These are phyloP conservation scores for Steinernema carpocapsae DNA, from an alignment of 2,888 invertebrate genomes.

Conservation along the genomic window DNA sequence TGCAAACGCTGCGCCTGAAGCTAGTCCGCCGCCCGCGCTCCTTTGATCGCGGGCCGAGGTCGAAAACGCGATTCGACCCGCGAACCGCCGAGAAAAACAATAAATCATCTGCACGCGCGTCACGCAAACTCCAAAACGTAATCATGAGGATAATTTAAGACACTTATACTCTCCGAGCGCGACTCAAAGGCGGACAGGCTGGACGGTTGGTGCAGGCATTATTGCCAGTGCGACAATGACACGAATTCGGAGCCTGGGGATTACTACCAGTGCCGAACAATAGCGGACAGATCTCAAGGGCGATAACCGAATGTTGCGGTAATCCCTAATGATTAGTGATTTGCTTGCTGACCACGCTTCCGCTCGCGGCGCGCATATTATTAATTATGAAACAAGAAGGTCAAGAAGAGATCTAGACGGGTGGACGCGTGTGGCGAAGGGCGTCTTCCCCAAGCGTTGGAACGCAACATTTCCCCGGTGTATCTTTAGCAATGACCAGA, in stretches of 20 bases:
- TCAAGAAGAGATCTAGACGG: slow-evolving; percentile 5
- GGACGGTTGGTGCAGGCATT: background rate
- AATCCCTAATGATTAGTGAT: slow-evolving; percentile 34
- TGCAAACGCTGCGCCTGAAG: background rate
- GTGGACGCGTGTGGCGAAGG: background rate
- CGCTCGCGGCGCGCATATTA: slow-evolving; percentile 33
- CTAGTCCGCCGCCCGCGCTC: background rate
- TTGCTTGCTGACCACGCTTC: slow-evolving; percentile 30
- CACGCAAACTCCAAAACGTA: background rate
- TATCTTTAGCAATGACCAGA: background rate
- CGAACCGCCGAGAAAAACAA: background rate
- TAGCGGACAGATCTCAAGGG: slow-evolving; percentile 28
- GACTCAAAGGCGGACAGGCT: background rate
- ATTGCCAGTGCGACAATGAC: slow-evolving; percentile 6
- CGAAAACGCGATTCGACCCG: background rate
- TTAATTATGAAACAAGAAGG: slow-evolving; percentile 28
- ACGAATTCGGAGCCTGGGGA: slow-evolving; percentile 28
- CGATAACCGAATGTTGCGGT: slow-evolving; percentile 33
- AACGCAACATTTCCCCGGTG: too few relatives aligned
- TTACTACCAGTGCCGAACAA: slow-evolving; percentile 30
- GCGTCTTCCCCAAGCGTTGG: background rate
- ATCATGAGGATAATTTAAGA: background rate
- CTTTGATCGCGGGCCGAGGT: background rate
- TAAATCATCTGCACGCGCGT: slow-evolving; percentile 8
- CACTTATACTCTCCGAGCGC: background rate